Percentiles rank a stretch among this genome's conserved stretches.
Conservation (phyloP, 2,113 vertebrate species). For the Carollia perspicillata region DNA sequence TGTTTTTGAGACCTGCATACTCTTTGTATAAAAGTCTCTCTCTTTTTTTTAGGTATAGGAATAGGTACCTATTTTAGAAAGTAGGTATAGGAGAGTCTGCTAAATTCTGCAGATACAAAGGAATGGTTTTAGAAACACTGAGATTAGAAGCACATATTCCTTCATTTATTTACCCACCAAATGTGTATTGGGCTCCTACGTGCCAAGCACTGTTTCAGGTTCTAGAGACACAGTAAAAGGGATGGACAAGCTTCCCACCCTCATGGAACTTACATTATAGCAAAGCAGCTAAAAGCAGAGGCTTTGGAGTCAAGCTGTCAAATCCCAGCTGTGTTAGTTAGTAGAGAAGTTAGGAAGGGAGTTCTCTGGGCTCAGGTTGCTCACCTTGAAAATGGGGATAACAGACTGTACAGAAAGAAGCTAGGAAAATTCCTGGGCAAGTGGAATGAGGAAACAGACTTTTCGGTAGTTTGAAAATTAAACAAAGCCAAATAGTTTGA, state of each 20-base stretch:
- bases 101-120: constrained; percentile 11
- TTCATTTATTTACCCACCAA: background rate
- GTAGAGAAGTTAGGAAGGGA: background rate
- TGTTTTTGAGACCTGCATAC: background rate
- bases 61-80: no score
- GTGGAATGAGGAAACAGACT: no score
- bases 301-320: background rate
- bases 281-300: background rate
- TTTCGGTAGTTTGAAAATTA: no score
- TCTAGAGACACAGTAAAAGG: background rate
- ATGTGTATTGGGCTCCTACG: background rate
- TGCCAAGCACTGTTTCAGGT: background rate
- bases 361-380: background rate
- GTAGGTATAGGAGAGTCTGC: background rate
- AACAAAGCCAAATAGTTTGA: no score
- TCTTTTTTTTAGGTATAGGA: background rate
- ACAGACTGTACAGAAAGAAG: background rate
- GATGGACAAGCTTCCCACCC: background rate
- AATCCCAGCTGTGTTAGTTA: background rate
- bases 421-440: no score
- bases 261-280: background rate
- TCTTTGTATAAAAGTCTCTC: background rate
- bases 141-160: background rate
- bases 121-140: background rate
- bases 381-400: background rate